These are phyloP conservation scores for Eilema depressum DNA, from an alignment of 2,888 invertebrate genomes.

Conservation along the genomic window DNA sequence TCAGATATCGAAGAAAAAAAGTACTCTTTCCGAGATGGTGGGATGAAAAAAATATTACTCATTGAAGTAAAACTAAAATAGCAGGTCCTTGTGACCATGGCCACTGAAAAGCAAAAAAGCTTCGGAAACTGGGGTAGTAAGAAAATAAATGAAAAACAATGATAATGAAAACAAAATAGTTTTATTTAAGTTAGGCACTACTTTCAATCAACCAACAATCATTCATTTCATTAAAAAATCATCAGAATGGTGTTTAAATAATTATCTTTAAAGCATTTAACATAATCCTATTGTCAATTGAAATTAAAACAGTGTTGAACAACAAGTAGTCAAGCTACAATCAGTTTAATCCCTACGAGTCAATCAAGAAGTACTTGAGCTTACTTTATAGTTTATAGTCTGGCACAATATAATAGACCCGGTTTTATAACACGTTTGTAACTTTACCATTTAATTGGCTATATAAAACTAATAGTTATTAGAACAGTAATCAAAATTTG, in stretches of 20 bases:
- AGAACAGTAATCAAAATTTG: background rate
- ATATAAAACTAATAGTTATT: slow-evolving; percentile 1
- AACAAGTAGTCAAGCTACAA: slow-evolving; percentile 40
- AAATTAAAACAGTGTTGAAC: slow-evolving; percentile 54
- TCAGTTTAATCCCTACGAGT: slow-evolving; percentile 38
- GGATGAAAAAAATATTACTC: background rate
- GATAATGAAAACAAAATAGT: background rate
- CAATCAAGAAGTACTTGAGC: slow-evolving; percentile 37
- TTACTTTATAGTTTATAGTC: slow-evolving; percentile 35
- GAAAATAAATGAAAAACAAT: background rate
- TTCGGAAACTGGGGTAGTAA: too few species aligned
- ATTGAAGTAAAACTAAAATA: background rate
- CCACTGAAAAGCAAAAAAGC: background rate
- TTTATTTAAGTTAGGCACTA: background rate
- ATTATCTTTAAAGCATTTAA: slow-evolving; percentile 44
- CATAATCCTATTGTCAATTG: slow-evolving; percentile 47
- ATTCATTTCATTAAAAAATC: background rate
- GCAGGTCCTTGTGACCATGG: background rate
- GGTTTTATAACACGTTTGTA: slow-evolving; percentile 16
- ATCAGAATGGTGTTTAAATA: slow-evolving; percentile 12
- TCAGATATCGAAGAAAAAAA: too few species aligned
- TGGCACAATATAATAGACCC: slow-evolving; percentile 29
- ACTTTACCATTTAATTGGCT: background rate
- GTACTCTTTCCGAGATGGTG: too few species aligned
- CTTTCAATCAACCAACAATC: too few species aligned